Conservation (phyloP, 2,797 vertebrate species). For the Sternotherus odoratus region DNA sequence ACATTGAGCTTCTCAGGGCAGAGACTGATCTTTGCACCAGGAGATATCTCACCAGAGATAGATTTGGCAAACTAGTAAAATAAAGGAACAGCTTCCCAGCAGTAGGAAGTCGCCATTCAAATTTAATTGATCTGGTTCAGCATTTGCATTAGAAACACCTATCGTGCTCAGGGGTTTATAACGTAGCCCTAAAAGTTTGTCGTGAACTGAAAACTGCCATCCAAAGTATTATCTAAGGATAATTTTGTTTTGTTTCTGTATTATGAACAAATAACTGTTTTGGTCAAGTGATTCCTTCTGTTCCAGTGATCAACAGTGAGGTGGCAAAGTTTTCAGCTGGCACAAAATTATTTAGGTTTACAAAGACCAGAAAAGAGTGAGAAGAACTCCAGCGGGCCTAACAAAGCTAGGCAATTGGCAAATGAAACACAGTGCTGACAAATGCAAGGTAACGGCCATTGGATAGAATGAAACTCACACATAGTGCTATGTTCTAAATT, state of each 20-base stretch:
- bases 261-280: background rate
- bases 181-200: background rate
- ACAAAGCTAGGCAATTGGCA: fast-evolving
- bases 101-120: background rate
- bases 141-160: background rate
- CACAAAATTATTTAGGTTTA: background rate
- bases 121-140: background rate
- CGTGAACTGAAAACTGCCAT: background rate
- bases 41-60: background rate
- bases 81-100: background rate
- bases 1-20: background rate
- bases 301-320: background rate
- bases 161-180: background rate
- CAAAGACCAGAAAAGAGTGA: background rate
- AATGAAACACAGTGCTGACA: background rate
- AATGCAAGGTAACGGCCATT: background rate
- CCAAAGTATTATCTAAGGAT: background rate
- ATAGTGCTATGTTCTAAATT: background rate
- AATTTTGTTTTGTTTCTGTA: background rate
- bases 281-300: background rate
- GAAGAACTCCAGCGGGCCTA: fast-evolving
- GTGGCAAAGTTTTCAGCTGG: background rate
- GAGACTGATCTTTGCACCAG: background rate
- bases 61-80: background rate
- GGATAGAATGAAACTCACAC: fast-evolving